These are phyloP conservation scores for Fopius arisanus DNA, from an alignment of 1,140 invertebrate species.

Conservation along the genomic window DNA sequence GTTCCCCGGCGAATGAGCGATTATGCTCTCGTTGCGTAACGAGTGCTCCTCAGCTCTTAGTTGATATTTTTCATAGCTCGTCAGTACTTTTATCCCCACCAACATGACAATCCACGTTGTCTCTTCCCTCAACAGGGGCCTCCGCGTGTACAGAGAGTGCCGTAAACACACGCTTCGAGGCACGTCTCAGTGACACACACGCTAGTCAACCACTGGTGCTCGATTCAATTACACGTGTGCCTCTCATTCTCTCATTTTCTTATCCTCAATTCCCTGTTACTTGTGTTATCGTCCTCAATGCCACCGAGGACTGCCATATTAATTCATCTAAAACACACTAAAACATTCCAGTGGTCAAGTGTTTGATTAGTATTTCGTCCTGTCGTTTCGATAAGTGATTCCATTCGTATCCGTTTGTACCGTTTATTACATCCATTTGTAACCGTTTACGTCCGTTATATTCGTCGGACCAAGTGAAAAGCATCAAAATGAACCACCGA, in stretches of 20 bases:
- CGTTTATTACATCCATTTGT: too few species aligned
- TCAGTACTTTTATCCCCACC: not conserved
- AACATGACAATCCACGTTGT: not conserved
- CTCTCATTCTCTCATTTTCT: not conserved
- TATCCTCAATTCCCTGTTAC: not conserved
- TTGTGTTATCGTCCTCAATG: not conserved
- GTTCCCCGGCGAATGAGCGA: not conserved
- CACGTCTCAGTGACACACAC: slow-evolving; percentile 18
- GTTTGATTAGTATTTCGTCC: too few species aligned
- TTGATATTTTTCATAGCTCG: not conserved
- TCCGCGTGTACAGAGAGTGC: slow-evolving; percentile 1
- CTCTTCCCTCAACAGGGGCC: not conserved
- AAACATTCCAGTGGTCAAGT: too few species aligned
- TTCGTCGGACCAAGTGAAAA: too few species aligned
- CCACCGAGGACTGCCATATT: not conserved
- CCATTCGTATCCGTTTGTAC: too few species aligned
- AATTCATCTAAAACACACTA: too few species aligned
- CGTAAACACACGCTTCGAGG: slow-evolving; percentile 25
- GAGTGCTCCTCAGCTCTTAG: not conserved
- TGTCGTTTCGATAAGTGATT: too few species aligned
- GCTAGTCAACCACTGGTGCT: slow-evolving; percentile 36
- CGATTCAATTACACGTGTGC: slow-evolving; percentile 29
- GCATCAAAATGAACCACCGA: too few species aligned
- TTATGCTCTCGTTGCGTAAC: not conserved
- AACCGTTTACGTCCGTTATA: too few species aligned